Base-by-base conservation (phyloP, 2,113 vertebrate genomes). In the Peucedramus taeniatus region DNA sequence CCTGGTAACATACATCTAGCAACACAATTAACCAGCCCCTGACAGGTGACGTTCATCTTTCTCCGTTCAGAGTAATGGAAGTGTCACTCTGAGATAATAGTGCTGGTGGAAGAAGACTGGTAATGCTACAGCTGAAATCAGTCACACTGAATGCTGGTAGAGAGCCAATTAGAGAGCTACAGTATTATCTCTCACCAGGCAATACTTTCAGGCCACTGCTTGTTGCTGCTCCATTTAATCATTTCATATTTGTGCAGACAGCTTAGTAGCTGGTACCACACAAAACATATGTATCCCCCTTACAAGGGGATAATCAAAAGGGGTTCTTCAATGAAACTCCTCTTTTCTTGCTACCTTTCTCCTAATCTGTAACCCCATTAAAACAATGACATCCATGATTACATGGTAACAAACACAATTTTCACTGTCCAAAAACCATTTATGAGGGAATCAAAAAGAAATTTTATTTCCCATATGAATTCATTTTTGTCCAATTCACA, bases 11-110 rank as follows among this genome's bases (percentile, higher is more conserved):
- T 98, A 98, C 98, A 99, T 99, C 98, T 98, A 98, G 98, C 98
- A 97, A 98, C 98, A 99, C 99, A 99, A 99, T 99, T 99, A 99
- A 99, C 98, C 98, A 98, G 98, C 96, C 95, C 87, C 96, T 99
- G 99, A 99, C 99, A 99, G 98, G 98, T 98, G 98, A 98, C 98
- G 98, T 99, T 98, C 99, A 99, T 99, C 99, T 99, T 99, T 98
- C 98, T 97, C 97, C 63, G 82, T 98, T 98, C 98, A 98, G 99
- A 99, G 98, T 99, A 99, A 99, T 99, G 99, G 98, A 98, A 98
- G 98, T 99, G 99, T 99, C 99, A 99, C 97, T 98, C 97, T 94
- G 97, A 98, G 98, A 98, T 99, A 99, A 99, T 99, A 98, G 98
- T 97, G 97, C 97, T 97, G 98, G 97, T 98, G 97, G 97, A 97